Base-by-base conservation (phyloP, 1,140 invertebrate genomes). In the Atta texana region DNA sequence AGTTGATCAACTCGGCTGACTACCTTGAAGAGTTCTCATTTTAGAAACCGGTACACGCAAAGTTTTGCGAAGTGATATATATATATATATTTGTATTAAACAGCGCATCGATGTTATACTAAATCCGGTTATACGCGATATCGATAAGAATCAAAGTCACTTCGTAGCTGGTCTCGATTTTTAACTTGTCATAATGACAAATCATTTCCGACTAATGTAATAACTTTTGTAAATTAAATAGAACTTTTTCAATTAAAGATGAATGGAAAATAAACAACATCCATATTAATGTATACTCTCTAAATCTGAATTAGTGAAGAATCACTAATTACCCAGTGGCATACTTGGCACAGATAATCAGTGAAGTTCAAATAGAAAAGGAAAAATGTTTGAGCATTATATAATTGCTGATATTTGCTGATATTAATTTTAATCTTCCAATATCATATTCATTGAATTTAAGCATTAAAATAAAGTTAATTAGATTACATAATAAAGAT, bases 21-120 rank as follows among this genome's bases (percentile, higher is more conserved):
- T n/a, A 49, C 68, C 55, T 74, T 74, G 55, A 74, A 5, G 16
- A 74, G 55, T 55, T 81, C 31, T 75, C 57, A 74, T 75, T 61
- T 59, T 74, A 24, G 24, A 74, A 84, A 82, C 53, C 55, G 21
- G 14, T 14, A 12, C 24, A 44, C 39, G 34, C 64, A 3, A 10
- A 51, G 34, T 24, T 34, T 34, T 18, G 7, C 28, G 16, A 59
- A 84, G 24, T 24, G 24, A 24, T 24, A 24, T 24, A 24, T 63
- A 49, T 84, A 64, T 69, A 51, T 51, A n/a, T 39, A 31, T 39
- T n/a, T 68, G 14, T 16, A n/a, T 39, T 61, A 39, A 74, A 82
- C 31, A 34, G 28, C 28, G 21, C 51, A 39, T 34, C 80, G 28
- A 72, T 82, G 18, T 59, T 82, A 61, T 59, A 28, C 3, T 61